Conservation (phyloP, 2,888 invertebrate genomes). For the Leucozona laternaria region DNA sequence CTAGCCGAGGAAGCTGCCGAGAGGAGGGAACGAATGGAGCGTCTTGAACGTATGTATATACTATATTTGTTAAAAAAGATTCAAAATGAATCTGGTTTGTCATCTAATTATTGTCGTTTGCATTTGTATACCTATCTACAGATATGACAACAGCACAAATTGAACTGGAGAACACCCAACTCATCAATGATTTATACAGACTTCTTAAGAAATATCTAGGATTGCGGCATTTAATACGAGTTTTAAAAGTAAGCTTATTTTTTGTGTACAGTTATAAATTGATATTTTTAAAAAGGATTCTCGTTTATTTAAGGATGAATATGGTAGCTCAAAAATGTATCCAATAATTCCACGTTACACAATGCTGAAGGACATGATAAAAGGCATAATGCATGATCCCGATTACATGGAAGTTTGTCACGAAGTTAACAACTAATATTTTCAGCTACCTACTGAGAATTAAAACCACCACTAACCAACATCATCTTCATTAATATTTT, state of each 20-base stretch:
- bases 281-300: background rate
- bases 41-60: slow-evolving; percentile 89
- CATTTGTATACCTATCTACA: slow-evolving; percentile 84
- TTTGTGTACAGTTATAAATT: background rate
- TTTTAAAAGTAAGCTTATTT: slow-evolving; percentile 88
- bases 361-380: slow-evolving; percentile 98
- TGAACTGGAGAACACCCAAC: slow-evolving; percentile 95
- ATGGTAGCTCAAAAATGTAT: slow-evolving; percentile 95
- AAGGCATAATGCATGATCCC: slow-evolving; percentile 97
- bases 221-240: slow-evolving; percentile 93
- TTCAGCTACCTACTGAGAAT: background rate
- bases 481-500: slow-evolving; percentile 33
- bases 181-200: slow-evolving; percentile 96
- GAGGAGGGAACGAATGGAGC: slow-evolving; percentile 92
- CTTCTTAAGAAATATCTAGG: slow-evolving; percentile 96
- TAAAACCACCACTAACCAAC: slow-evolving; percentile 26
- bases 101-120: background rate
- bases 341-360: slow-evolving; percentile 97
- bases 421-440: slow-evolving; percentile 88
- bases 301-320: slow-evolving; percentile 88
- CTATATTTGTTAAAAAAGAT: background rate
- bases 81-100: slow-evolving; percentile 12
- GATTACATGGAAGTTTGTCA: slow-evolving; percentile 98
- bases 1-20: slow-evolving; percentile 94
- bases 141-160: slow-evolving; percentile 97